phyloP scores from a whole-genome alignment of 2,113 vertebrate species.

The Neogobius melanostomus region DNA sequence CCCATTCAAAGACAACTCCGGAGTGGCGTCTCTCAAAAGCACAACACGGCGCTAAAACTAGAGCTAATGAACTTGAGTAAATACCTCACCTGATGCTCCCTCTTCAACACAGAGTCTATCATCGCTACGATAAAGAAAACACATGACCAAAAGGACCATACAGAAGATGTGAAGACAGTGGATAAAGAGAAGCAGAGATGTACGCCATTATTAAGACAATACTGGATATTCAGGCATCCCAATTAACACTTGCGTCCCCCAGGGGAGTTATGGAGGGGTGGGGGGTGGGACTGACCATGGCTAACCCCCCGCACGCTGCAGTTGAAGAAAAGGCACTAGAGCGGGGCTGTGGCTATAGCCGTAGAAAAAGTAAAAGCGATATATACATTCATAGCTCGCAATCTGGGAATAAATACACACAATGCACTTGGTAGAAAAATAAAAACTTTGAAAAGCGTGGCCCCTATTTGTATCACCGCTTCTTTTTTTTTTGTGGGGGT shows the following conservation, averaged over 20 bases:
- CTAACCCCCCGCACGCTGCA: constrained; percentile 60
- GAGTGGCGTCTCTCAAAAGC: constrained; percentile 15
- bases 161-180: constrained; percentile 43
- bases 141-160: constrained; percentile 30
- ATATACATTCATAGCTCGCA: constrained; percentile 75
- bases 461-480: constrained; percentile 34
- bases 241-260: constrained; percentile 60
- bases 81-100: constrained; percentile 28
- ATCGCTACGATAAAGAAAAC: constrained; percentile 30
- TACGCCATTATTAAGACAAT: constrained; percentile 71
- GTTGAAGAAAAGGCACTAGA: constrained; percentile 79
- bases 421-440: constrained; percentile 73
- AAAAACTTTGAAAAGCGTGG: constrained; percentile 70
- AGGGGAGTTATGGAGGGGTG: constrained; percentile 13
- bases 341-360: constrained; percentile 67
- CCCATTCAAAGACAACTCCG: constrained; percentile 20
- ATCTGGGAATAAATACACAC: constrained; percentile 75
- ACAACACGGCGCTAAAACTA: constrained; percentile 32
- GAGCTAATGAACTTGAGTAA: constrained; percentile 45
- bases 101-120: constrained; percentile 31
- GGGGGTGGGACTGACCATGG: constrained; percentile 35
- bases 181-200: constrained; percentile 34
- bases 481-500: constrained; percentile 11
- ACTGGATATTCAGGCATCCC: constrained; percentile 67
- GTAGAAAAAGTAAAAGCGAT: constrained; percentile 74